A percentile compares a stretch with the other conserved stretches of the same genome.
Conservation (phyloP, 2,797 vertebrate genomes). For the Rhodeus uyekii region DNA sequence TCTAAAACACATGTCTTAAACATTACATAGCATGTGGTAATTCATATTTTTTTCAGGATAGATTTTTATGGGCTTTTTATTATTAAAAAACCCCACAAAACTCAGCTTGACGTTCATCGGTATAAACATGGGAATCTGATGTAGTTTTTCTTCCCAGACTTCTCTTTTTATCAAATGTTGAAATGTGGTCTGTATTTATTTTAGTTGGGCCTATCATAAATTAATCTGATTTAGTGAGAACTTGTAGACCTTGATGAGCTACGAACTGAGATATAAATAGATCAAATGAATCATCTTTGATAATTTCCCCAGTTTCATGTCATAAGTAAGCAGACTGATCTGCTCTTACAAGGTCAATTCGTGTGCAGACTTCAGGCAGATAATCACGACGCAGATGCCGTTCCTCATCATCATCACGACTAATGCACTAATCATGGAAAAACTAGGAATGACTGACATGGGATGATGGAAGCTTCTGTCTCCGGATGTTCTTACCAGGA, state of each 20-base stretch:
- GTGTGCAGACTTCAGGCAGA: conserved; percentile 46
- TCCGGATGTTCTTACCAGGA: conserved; percentile 45
- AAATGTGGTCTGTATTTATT: not conserved
- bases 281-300: not conserved
- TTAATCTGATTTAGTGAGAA: not conserved
- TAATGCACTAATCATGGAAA: conserved; percentile 66
- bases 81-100: not conserved
- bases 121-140: not conserved
- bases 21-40: not conserved
- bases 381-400: conserved; percentile 56
- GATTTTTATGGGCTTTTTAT: not conserved
- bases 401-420: conserved; percentile 54
- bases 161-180: not conserved
- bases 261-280: conserved; percentile 11
- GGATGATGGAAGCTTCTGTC: conserved; percentile 50
- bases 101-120: not conserved
- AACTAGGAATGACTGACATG: conserved; percentile 57
- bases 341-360: conserved; percentile 50
- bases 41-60: not conserved
- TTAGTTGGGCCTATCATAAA: not conserved
- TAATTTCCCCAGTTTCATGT: not conserved
- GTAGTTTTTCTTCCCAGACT: not conserved
- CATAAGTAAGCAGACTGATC: conserved; percentile 41
- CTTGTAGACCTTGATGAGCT: not conserved
- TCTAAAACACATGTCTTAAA: no score